These are phyloP conservation scores for Neoitamus cyanurus DNA, from an alignment of 2,888 invertebrate genomes.

Conservation along the genomic window DNA sequence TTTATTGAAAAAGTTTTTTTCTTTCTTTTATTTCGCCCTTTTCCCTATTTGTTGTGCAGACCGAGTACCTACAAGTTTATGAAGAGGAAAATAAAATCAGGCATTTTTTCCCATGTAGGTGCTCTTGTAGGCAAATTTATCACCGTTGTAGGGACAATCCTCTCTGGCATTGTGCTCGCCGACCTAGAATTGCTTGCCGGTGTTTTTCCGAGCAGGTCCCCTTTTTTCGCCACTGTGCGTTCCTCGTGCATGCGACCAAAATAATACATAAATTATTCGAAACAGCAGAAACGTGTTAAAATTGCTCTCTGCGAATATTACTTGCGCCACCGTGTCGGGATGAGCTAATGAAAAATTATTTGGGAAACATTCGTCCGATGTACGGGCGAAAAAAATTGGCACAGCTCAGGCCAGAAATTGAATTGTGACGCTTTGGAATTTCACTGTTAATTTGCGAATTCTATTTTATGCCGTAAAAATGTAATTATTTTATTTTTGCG, in stretches of 20 bases:
- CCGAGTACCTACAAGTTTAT: conserved; percentile 10
- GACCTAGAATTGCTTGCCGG: neutral
- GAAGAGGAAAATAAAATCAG: conserved; percentile 17
- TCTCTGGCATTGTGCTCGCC: neutral
- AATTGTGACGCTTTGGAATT: neutral
- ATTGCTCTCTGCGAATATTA: neutral
- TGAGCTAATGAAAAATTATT: conserved; percentile 1
- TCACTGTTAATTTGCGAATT: neutral
- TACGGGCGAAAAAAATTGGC: neutral
- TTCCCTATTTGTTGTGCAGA: neutral
- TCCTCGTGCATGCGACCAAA: neutral
- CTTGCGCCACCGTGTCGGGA: neutral
- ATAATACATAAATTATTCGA: neutral
- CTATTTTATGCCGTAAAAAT: neutral
- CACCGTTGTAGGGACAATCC: conserved; percentile 11
- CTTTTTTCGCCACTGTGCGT: neutral
- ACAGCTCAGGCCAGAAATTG: neutral
- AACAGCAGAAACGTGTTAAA: conserved; percentile 4
- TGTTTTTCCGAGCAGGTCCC: neutral
- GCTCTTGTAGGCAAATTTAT: conserved; percentile 11
- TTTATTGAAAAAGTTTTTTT: neutral
- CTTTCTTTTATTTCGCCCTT: neutral
- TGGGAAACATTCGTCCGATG: neutral
- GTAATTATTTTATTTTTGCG: neutral
- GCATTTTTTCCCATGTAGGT: neutral